phyloP scores from a whole-genome alignment of 2,797 vertebrate species.

The Myotis vivesi region DNA sequence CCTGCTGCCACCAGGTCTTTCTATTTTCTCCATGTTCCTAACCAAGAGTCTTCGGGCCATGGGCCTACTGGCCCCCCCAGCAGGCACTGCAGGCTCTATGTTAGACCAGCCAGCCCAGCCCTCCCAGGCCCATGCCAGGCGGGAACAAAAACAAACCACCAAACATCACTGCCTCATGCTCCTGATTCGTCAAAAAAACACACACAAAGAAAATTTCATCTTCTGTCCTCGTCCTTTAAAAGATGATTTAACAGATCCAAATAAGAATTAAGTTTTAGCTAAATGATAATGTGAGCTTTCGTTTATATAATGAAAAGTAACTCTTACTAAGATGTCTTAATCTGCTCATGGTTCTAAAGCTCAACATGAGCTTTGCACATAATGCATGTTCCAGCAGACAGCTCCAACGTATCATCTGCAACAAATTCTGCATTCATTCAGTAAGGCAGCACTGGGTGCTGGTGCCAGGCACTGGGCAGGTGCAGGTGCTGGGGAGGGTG shows the following conservation, averaged over 20 bases:
- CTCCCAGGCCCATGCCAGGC: not conserved
- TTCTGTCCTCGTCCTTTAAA: not conserved
- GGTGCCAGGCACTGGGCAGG: not conserved
- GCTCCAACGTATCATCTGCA: not conserved
- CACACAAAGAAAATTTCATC: not conserved
- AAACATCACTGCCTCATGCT: not conserved
- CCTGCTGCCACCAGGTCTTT: not conserved
- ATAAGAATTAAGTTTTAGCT: not conserved
- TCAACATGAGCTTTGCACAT: not conserved
- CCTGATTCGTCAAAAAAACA: not conserved
- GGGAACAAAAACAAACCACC: not conserved
- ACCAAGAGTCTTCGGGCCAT: not conserved
- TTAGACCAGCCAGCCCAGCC: not conserved
- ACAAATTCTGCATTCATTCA: not conserved
- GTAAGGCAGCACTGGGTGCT: not conserved
- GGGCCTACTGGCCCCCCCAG: too few species aligned
- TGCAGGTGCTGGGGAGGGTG: not conserved
- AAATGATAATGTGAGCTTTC: not conserved
- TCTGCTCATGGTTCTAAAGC: conserved; percentile 47
- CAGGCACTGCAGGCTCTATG: not conserved
- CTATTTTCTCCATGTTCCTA: not conserved
- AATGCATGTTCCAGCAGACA: not conserved
- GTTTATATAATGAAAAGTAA: conserved; percentile 40
- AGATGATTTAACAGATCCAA: not conserved
- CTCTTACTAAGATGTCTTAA: conserved; percentile 29